These are phyloP conservation scores for Timema podura DNA, from an alignment of 2,888 invertebrate species.

Conservation along the genomic window DNA sequence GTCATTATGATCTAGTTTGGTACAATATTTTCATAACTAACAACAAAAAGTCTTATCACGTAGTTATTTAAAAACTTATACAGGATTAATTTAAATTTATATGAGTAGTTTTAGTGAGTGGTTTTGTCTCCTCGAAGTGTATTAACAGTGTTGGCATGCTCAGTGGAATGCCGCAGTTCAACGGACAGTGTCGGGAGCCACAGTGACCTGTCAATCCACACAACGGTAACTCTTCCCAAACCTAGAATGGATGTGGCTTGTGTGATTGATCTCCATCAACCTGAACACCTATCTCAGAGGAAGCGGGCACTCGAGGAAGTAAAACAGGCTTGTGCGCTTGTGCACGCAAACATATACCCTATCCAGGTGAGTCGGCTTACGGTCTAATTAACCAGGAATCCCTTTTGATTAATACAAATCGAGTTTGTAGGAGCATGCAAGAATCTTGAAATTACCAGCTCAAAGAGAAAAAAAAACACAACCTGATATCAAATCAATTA, in stretches of 20 bases:
- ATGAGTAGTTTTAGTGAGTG: too few species aligned
- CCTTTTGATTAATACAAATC: not conserved
- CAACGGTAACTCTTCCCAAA: slow-evolving; percentile 40
- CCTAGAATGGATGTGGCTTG: slow-evolving; percentile 85
- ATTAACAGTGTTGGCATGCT: not conserved
- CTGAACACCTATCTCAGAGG: slow-evolving; percentile 67
- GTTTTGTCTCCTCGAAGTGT: not conserved
- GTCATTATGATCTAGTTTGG: too few species aligned
- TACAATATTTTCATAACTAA: too few species aligned
- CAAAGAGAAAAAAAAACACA: too few species aligned
- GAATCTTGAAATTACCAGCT: too few species aligned
- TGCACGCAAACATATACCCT: slow-evolving; percentile 77
- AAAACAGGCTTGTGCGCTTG: slow-evolving; percentile 69
- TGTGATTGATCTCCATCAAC: slow-evolving; percentile 74
- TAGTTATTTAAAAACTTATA: too few species aligned
- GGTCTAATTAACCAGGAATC: slow-evolving; percentile 77
- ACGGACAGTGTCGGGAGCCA: slow-evolving; percentile 60
- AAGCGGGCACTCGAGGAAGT: slow-evolving; percentile 82
- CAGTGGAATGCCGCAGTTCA: slow-evolving; percentile 41
- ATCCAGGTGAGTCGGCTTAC: slow-evolving; percentile 64
- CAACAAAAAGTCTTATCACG: too few species aligned
- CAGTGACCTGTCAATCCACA: slow-evolving; percentile 53
- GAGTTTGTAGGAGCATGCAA: not conserved
- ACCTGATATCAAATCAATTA: too few species aligned
- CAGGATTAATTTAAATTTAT: too few species aligned